These are phyloP conservation scores for Celastrina argiolus DNA, from an alignment of 2,888 invertebrate genomes.

Conservation along the genomic window DNA sequence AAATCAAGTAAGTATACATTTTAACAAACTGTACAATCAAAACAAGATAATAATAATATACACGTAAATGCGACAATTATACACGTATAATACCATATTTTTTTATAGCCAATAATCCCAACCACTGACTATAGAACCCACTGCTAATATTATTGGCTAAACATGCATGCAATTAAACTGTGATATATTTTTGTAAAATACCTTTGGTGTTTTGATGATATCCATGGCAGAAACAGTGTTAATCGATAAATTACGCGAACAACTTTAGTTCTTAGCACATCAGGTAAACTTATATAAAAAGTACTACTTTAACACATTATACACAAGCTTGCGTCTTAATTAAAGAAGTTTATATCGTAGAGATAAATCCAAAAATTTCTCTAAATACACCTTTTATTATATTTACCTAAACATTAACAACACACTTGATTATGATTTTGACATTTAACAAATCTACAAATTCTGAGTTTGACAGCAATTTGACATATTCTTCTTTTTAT, in stretches of 20 bases:
- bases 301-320: neutral
- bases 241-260: constrained; percentile 48
- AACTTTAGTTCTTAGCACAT: constrained; percentile 20
- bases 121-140: neutral
- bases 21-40: no score
- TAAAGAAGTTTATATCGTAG: neutral
- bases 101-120: neutral
- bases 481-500: no score
- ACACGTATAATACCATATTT: no score
- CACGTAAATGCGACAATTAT: no score
- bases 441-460: neutral
- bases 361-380: neutral
- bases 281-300: neutral
- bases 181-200: constrained; percentile 35
- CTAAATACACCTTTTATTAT: no score
- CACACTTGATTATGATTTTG: no score
- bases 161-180: neutral
- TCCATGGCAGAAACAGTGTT: constrained; percentile 54
- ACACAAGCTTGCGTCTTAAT: neutral
- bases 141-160: neutral
- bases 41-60: no score
- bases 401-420: no score
- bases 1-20: no score
- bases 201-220: constrained; percentile 69
- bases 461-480: no score